Evolutionary conservation across 2,797 vertebrate genomes (phyloP).

Genomic region (Cirrhinus molitorella): DNA sequence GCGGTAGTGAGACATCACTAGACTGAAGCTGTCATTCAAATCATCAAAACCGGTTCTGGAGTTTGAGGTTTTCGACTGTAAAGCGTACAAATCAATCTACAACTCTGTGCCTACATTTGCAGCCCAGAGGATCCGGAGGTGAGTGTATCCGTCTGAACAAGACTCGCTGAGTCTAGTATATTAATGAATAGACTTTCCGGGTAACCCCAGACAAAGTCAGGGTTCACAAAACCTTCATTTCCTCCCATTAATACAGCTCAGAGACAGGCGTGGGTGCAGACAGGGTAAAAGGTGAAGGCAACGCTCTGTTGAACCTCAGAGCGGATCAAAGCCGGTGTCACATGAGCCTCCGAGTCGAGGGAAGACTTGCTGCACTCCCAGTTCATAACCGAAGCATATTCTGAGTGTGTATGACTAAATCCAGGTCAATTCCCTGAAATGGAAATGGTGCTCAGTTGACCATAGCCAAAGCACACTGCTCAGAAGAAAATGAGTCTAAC

Average conservation of each 20-base stretch:
- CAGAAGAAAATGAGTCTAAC: conserved; percentile 14
- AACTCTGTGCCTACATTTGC: too few relatives aligned
- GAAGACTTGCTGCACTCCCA: conserved; percentile 68
- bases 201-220: conserved; percentile 75
- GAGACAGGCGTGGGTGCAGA: conserved; percentile 72
- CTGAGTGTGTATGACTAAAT: conserved; percentile 21
- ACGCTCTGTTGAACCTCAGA: conserved; percentile 75
- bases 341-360: conserved; percentile 68
- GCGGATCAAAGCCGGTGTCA: conserved; percentile 79
- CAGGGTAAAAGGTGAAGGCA: conserved; percentile 79
- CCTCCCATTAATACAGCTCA: conserved; percentile 78
- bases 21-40: conserved; percentile 65
- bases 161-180: conserved; percentile 64
- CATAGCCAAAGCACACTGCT: conserved; percentile 1
- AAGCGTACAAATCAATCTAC: too few relatives aligned
- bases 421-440: conserved; percentile 32
- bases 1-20: conserved; percentile 56
- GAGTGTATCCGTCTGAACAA: conserved; percentile 6
- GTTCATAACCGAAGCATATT: conserved; percentile 32
- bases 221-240: conserved; percentile 81
- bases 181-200: conserved; percentile 55
- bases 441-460: conserved; percentile 29
- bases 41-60: conserved; percentile 63
- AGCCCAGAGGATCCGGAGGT: background rate
- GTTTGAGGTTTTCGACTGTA: conserved; percentile 51